These are phyloP conservation scores for Beroe ovata DNA, from an alignment of 37 sponge, comb jelly and placozoan species.

Conservation along the genomic window DNA sequence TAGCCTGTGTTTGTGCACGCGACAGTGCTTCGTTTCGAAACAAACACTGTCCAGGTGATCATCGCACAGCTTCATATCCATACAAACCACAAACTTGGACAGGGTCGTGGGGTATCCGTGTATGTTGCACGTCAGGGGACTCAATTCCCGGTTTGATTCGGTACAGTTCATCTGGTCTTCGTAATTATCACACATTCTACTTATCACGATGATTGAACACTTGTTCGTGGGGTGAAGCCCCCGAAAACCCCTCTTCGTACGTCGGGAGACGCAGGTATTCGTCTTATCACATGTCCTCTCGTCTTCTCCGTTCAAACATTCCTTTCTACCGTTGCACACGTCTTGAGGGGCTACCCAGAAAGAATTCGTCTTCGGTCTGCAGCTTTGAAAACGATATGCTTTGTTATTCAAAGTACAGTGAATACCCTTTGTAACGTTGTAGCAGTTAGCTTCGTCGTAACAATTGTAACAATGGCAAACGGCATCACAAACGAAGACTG, in stretches of 20 bases:
- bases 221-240: neutral
- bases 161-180: neutral
- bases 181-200: neutral
- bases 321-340: neutral
- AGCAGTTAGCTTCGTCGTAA: neutral
- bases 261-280: neutral
- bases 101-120: neutral
- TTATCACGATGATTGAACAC: neutral
- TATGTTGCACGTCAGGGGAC: neutral
- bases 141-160: neutral
- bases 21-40: neutral
- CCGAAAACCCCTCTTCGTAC: neutral
- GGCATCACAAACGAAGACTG: neutral
- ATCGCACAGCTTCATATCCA: neutral
- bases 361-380: no score
- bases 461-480: neutral
- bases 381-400: neutral
- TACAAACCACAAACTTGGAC: neutral
- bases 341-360: no score
- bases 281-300: neutral
- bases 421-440: neutral
- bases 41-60: neutral
- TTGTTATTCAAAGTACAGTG: neutral
- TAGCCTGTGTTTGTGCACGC: constrained; percentile 19
- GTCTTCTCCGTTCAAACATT: neutral